phyloP scores from a whole-genome alignment of 2,888 invertebrate genomes.

The Poecilobothrus nobilitatus region DNA sequence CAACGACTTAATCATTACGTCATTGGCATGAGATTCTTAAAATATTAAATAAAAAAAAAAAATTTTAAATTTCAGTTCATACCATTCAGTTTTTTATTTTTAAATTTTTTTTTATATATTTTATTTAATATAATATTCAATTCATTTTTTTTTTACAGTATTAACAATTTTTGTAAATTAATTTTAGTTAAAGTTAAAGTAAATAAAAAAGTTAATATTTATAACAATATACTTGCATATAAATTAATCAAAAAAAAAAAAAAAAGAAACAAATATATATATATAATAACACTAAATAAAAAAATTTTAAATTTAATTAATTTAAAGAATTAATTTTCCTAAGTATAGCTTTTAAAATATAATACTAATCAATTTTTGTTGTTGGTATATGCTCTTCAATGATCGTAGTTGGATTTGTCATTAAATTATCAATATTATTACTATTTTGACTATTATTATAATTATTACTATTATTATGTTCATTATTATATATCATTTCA shows the following conservation, averaged over 20 bases:
- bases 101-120: no score
- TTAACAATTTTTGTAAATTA: background rate
- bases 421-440: background rate
- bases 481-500: constrained; percentile 17
- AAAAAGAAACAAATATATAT: background rate
- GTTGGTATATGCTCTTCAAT: constrained; percentile 37
- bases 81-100: no score
- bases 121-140: no score
- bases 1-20: no score
- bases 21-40: no score
- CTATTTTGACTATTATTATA: constrained; percentile 9
- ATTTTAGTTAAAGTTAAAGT: background rate
- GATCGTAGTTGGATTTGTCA: constrained; percentile 19
- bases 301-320: background rate
- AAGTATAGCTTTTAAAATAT: background rate
- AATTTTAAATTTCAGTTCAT: no score
- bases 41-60: no score
- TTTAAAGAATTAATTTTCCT: background rate
- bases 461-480: constrained; percentile 16
- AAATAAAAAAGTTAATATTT: background rate
- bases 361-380: constrained; percentile 43
- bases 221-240: background rate
- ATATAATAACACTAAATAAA: background rate
- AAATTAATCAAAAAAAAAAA: background rate
- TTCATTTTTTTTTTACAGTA: no score